A percentile compares a stretch with the other conserved stretches of the same genome.
phyloP scores from a whole-genome alignment of 2,113 vertebrate species.

The Columba livia region DNA sequence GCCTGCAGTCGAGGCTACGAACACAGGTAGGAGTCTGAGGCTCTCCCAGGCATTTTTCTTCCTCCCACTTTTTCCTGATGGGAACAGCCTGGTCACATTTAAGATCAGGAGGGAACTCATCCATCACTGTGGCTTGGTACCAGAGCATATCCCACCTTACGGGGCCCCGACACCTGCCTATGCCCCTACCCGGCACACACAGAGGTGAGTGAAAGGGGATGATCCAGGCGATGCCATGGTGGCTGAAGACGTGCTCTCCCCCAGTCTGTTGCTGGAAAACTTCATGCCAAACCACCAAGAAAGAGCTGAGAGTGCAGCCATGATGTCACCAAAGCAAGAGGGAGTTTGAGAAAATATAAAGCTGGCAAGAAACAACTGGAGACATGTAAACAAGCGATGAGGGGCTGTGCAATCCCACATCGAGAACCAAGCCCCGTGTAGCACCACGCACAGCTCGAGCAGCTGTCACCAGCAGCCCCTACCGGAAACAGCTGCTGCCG shows the following conservation, averaged over 20 bases:
- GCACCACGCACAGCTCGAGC: rapidly evolving
- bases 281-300: not conserved
- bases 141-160: rapidly evolving
- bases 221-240: rapidly evolving
- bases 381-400: not conserved
- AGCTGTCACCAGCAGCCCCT: not conserved
- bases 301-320: rapidly evolving
- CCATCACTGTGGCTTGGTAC: rapidly evolving
- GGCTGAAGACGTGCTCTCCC: not conserved
- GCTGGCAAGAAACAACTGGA: too few species aligned
- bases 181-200: rapidly evolving
- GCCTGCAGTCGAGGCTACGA: rapidly evolving
- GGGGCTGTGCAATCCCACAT: rapidly evolving
- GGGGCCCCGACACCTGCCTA: rapidly evolving
- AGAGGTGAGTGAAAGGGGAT: rapidly evolving
- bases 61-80: not conserved
- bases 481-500: not conserved
- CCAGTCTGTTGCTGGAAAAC: not conserved
- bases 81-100: not conserved
- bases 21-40: not conserved
- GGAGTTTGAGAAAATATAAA: not conserved
- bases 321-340: not conserved
- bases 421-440: not conserved
- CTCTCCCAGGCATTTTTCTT: too few species aligned
- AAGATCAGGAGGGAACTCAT: not conserved